Percentiles rank a stretch among this genome's conserved stretches.
phyloP scores from a whole-genome alignment of 1,140 invertebrate species.

The Cyclina sinensis region DNA sequence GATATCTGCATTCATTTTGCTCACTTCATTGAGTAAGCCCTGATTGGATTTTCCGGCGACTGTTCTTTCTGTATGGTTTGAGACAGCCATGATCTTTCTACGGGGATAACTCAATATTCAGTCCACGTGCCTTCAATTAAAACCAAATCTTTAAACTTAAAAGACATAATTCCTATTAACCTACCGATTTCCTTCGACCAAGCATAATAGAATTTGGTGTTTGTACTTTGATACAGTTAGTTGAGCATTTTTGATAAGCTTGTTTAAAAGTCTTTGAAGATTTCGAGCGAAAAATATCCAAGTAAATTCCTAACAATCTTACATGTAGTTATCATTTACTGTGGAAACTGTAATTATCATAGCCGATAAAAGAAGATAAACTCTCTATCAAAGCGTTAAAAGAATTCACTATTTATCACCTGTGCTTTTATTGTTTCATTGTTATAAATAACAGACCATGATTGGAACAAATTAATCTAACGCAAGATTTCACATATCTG shows the following conservation, averaged over 20 bases:
- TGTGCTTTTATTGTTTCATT: not conserved
- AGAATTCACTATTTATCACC: not conserved
- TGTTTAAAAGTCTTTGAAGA: conserved; percentile 48
- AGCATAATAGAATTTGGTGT: conserved; percentile 50
- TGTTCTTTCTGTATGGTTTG: conserved; percentile 48
- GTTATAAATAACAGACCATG: not conserved
- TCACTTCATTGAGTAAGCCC: conserved; percentile 45
- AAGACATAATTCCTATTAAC: conserved; percentile 67
- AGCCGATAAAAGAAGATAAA: conserved; percentile 15
- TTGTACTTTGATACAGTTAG: conserved; percentile 34
- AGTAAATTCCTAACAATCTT: conserved; percentile 28
- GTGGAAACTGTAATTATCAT: conserved; percentile 19
- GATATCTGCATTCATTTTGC: conserved; percentile 63
- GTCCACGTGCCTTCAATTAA: conserved; percentile 66
- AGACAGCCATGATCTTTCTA: conserved; percentile 33
- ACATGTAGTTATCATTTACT: not conserved
- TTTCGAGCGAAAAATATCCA: not conserved
- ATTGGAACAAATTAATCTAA: not conserved
- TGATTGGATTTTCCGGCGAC: conserved; percentile 67
- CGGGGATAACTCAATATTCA: conserved; percentile 62
- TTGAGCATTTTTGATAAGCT: conserved; percentile 53
- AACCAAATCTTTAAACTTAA: conserved; percentile 69
- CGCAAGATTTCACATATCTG: no score
- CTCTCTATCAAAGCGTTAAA: not conserved
- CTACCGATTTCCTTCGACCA: conserved; percentile 18